Base-by-base conservation (phyloP, 2,888 invertebrate species). In the Drosophila suboccidentalis region DNA sequence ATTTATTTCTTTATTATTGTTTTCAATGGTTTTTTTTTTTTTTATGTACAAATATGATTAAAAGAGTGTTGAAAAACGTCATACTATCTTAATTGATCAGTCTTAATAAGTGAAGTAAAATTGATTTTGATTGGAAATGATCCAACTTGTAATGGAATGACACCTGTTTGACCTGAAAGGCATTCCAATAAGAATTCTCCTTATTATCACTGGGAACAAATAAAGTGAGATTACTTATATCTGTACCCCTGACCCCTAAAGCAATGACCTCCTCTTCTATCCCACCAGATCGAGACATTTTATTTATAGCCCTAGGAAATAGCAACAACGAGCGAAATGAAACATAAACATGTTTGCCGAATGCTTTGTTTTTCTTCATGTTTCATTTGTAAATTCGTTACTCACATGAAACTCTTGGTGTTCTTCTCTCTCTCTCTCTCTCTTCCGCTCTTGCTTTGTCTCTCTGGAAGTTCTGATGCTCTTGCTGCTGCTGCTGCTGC, bases 331-430 rank as follows among this genome's bases (percentile, higher is more conserved):
- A 46, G 39, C 26, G 22, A 55, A 71, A 26, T 55, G 29, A 66
- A 71, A 51, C 54, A 66, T 75, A 71, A 66, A 71, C 53, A 55
- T 62, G 66, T 65, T 75, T 75, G 59, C 46, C 44, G 32, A 58
- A 46, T 41, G 47, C 41, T 43, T 50, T 46, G 34, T 43, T 57
- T 55, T 44, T 51, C n/a, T 46, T 5, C 39, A 38, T 43, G 34
- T n/a, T 57, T 53, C 15, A 34, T 39, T 58, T 13, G 29, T 15
- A 38, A 39, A 53, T 53, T 53, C 29, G 43, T 43, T 61, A 76
- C 75, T 77, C 47, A 76, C 75, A 34, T 76, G 36, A 51, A 69
- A 55, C 36, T 60, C 47, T 71, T 60, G 58, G 17, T 22, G 39
- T 13, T 5, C 53, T 43, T 54, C 63, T 13, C 39, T n/a, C 50